These are phyloP conservation scores for Lepidocolaptes lacrymiger DNA, from an alignment of 2,797 vertebrate species.

Conservation along the genomic window DNA sequence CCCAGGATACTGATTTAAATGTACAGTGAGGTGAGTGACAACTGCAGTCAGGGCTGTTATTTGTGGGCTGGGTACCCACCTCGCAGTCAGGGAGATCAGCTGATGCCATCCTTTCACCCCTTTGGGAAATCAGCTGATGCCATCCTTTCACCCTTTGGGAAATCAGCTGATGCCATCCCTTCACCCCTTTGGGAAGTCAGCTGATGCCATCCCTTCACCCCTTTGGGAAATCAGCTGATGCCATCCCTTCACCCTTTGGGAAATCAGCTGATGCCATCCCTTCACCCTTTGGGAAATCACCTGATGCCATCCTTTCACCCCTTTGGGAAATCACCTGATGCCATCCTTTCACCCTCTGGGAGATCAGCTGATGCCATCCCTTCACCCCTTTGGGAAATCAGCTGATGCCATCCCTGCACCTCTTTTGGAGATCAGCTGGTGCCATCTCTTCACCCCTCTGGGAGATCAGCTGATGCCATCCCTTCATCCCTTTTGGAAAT, in stretches of 20 bases:
- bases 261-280: too few species aligned
- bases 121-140: not conserved
- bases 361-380: not conserved
- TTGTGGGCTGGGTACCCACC: not conserved
- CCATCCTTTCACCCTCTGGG: not conserved
- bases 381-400: not conserved
- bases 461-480: not conserved
- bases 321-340: not conserved
- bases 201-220: not conserved
- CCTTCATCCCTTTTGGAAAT: not conserved
- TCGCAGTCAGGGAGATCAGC: not conserved
- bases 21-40: not conserved
- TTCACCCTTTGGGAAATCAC: not conserved
- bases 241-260: not conserved
- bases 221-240: not conserved
- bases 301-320: not conserved
- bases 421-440: not conserved
- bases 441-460: not conserved
- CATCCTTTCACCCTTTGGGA: not conserved
- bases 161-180: not conserved
- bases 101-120: not conserved
- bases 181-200: not conserved
- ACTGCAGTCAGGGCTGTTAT: not conserved
- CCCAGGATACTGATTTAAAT: not conserved
- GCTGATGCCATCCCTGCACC: not conserved